Conservation (phyloP, 2,888 invertebrate genomes). For the Plagodis pulveraria region DNA sequence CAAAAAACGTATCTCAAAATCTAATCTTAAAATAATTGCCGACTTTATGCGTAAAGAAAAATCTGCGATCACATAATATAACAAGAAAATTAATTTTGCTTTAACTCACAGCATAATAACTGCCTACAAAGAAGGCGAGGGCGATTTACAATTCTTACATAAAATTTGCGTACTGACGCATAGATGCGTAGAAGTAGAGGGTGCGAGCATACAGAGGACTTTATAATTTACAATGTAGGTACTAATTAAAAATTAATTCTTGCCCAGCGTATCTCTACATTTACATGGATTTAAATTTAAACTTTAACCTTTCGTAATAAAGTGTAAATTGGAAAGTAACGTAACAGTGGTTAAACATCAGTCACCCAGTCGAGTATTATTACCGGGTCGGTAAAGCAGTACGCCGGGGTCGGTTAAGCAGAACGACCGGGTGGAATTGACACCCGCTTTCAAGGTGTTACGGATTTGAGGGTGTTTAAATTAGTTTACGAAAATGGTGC, state of each 20-base stretch:
- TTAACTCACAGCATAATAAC: not conserved
- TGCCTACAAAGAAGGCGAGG: not conserved
- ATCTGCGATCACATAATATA: no score
- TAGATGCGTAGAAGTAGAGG: no score
- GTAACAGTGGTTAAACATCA: not conserved
- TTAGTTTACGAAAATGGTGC: conserved; percentile 18
- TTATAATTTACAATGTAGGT: conserved; percentile 30
- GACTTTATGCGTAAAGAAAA: no score
- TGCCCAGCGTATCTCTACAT: conserved; percentile 9
- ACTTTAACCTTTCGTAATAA: conserved; percentile 5
- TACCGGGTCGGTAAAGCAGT: not conserved
- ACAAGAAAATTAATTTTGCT: not conserved
- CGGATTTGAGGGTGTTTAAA: conserved; percentile 19
- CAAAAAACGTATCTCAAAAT: no score
- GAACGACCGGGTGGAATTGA: conserved; percentile 8
- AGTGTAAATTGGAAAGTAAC: conserved; percentile 13
- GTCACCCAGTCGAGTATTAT: conserved; percentile 9
- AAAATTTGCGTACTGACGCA: conserved; percentile 2
- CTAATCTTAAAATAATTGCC: no score
- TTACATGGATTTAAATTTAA: conserved; percentile 4
- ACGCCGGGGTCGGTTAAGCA: conserved; percentile 9
- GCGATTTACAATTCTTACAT: not conserved
- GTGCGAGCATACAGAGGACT: conserved; percentile 18
- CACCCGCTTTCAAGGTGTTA: conserved; percentile 19
- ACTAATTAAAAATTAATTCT: conserved; percentile 37